Percentiles rank a stretch among this genome's conserved stretches.
phyloP scores from a whole-genome alignment of 2,888 invertebrate species.

The Protophormia terraenovae region DNA sequence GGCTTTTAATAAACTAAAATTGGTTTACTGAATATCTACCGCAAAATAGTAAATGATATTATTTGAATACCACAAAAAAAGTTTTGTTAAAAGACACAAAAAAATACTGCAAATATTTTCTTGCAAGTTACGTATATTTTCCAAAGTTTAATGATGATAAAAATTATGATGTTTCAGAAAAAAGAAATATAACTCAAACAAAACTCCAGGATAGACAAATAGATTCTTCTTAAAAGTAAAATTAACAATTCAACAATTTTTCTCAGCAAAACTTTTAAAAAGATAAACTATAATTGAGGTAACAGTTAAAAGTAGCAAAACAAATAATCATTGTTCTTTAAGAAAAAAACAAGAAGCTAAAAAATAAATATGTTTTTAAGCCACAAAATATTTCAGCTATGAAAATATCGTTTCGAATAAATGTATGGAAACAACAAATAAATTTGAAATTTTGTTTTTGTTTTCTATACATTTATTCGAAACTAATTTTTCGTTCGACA shows the following conservation, averaged over 20 bases:
- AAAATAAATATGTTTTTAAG: too few species aligned
- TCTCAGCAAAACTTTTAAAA: background rate
- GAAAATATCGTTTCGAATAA: too few species aligned
- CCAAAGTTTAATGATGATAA: conserved; percentile 7
- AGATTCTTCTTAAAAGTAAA: background rate
- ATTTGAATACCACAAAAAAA: background rate
- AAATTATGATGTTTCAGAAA: background rate
- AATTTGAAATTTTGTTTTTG: too few species aligned
- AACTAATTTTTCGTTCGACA: too few species aligned
- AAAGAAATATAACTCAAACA: background rate
- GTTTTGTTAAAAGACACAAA: background rate
- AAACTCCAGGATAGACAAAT: background rate
- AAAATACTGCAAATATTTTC: background rate
- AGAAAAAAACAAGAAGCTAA: too few species aligned
- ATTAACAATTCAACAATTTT: conserved; percentile 21
- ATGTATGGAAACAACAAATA: too few species aligned
- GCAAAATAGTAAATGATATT: background rate
- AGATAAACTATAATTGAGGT: background rate
- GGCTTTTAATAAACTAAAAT: background rate
- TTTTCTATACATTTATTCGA: too few species aligned
- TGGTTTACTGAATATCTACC: background rate
- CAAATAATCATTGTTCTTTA: background rate
- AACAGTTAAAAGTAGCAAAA: background rate
- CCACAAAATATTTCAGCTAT: too few species aligned
- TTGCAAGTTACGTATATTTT: background rate